Conservation (phyloP, 1,140 invertebrate genomes). For the Adelges cooleyi region DNA sequence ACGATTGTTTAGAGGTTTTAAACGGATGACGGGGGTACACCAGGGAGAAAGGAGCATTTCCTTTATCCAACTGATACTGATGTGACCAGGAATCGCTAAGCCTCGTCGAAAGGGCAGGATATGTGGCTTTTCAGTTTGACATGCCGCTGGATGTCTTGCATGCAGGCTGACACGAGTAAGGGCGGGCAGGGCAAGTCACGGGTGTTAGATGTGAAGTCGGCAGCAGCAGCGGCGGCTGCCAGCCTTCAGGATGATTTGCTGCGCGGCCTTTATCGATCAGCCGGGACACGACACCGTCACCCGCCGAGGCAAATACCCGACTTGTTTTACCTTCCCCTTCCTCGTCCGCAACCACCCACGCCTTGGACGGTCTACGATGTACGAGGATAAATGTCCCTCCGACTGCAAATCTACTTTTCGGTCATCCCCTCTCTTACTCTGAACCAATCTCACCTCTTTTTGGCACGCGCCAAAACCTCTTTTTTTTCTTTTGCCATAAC, state of each 20-base stretch:
- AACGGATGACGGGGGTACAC: too few relatives aligned
- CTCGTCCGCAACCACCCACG: background rate
- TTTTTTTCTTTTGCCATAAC: too few relatives aligned
- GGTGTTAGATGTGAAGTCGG: background rate
- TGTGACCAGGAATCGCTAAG: too few relatives aligned
- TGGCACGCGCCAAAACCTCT: too few relatives aligned
- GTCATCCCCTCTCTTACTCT: too few relatives aligned
- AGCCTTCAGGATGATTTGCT: slow-evolving; percentile 25
- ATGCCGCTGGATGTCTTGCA: background rate
- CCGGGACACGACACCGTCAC: slow-evolving; percentile 21
- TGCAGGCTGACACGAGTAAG: background rate
- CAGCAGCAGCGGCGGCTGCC: background rate
- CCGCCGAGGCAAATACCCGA: background rate
- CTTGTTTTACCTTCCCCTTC: background rate
- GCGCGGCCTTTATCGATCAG: slow-evolving; percentile 24
- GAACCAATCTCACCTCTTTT: too few relatives aligned
- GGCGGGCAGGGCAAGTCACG: background rate
- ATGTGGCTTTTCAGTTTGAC: background rate
- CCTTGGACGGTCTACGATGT: slow-evolving; percentile 5
- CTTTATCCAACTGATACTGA: too few relatives aligned
- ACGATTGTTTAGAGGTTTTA: too few relatives aligned
- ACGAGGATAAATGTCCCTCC: background rate
- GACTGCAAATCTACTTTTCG: too few relatives aligned
- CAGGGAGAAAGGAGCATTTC: too few relatives aligned
- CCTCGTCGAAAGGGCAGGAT: too few relatives aligned